Evolutionary conservation across 53 echinoderm and acorn worm species (phyloP).

Genomic region (Paracentrotus lividus): DNA sequence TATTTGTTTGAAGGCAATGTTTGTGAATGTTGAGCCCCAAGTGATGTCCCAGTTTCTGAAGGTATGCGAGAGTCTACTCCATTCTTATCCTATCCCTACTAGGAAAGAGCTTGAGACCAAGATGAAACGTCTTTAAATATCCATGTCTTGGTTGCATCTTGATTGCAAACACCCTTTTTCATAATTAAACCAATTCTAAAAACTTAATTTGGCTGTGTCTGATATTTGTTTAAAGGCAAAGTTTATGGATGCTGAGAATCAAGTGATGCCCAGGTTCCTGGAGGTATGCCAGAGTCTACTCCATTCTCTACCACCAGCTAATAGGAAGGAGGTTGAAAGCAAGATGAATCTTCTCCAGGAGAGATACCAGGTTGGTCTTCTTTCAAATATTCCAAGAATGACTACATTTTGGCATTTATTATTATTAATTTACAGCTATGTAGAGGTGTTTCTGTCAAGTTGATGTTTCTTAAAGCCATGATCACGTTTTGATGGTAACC

Average conservation of each 20-base stretch:
- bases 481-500: too few species aligned
- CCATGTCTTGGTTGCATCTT: too few species aligned
- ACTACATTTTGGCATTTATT: not conserved
- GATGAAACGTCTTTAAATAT: constrained; percentile 74
- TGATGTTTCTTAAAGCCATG: too few species aligned
- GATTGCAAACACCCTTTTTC: too few species aligned
- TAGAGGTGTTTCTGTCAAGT: too few species aligned
- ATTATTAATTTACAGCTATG: not conserved
- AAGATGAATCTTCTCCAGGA: constrained; percentile 77
- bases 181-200: too few species aligned
- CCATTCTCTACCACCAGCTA: constrained; percentile 75
- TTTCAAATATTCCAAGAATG: not conserved
- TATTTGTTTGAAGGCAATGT: constrained; percentile 69
- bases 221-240: constrained; percentile 62
- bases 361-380: constrained; percentile 77
- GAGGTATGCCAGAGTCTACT: constrained; percentile 76
- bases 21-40: constrained; percentile 73
- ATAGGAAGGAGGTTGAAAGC: constrained; percentile 73
- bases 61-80: constrained; percentile 76
- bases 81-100: constrained; percentile 74
- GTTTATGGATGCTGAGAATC: constrained; percentile 76
- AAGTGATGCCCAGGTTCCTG: constrained; percentile 70
- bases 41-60: constrained; percentile 67
- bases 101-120: constrained; percentile 74
- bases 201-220: not conserved